Base-by-base conservation (phyloP, 1,140 invertebrate species). In the Hestina assimilis region DNA sequence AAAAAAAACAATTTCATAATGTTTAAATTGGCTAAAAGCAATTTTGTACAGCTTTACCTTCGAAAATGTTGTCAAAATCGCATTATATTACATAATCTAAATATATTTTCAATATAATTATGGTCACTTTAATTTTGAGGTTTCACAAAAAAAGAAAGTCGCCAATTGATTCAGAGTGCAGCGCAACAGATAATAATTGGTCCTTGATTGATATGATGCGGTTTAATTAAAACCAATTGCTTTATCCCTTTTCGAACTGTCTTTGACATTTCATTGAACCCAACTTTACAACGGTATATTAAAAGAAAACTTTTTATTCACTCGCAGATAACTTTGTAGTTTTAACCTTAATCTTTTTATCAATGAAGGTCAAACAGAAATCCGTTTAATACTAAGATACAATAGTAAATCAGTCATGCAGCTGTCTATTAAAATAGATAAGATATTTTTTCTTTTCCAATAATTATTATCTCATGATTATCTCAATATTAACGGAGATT, bases 171-270 rank as follows among this genome's bases (percentile, higher is more conserved):
- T 20, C 15, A n/a, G n/a, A n/a, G n/a, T n/a, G n/a, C n/a, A 65
- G 47, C 47, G 26, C 61, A 72, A 75, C 68, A 57, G 47, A 52
- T 48, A 64, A 63, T 77, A 76, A 78, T 82, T 79, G 73, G 52
- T 51, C 55, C 60, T 69, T 72, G 72, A 75, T 81, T 75, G 66
- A 59, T 63, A 56, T 63, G 43, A 61, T 69, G 54, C 64, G 57
- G 63, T 72, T 75, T 72, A 79, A 83, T 83, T 77, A 79, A 73
- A 76, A 61, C 45, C 76, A 80, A 79, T 82, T 73, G 69, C 28
- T 64, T 59, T 62, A 62, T 69, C 58, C 63, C 61, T 66, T 61
- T 51, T 15, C 54, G 26, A 55, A 24, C 52, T 59, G 31, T 53
- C 40, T n/a, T 46, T 31, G 24, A 62, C 24, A 31, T 45, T 63